These are phyloP conservation scores for Chydorus sphaericus DNA, from an alignment of 2,888 invertebrate genomes.

Conservation along the genomic window DNA sequence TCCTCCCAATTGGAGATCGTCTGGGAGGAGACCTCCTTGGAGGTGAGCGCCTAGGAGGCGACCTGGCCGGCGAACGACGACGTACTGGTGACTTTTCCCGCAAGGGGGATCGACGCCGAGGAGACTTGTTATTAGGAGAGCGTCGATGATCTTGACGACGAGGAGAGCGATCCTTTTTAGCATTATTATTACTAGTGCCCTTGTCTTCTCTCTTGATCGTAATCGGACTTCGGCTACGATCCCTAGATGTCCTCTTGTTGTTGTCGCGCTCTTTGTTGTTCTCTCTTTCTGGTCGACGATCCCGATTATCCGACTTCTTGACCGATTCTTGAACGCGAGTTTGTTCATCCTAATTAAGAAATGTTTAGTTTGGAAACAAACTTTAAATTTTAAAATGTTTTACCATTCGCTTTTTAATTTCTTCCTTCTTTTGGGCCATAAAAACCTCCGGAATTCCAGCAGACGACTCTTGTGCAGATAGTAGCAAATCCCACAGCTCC, in stretches of 20 bases:
- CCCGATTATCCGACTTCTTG: constrained; percentile 35
- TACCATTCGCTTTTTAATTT: constrained; percentile 78
- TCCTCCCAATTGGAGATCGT: not conserved
- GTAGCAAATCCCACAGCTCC: constrained; percentile 86
- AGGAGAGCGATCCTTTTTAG: not conserved
- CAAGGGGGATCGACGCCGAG: not conserved
- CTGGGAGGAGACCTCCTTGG: not conserved
- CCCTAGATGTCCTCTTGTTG: constrained; percentile 15
- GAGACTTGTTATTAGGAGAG: not conserved
- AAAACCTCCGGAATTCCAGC: constrained; percentile 90
- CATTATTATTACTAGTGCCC: too few species aligned
- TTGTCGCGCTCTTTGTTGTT: constrained; percentile 25
- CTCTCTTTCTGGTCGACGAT: constrained; percentile 27
- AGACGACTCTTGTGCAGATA: constrained; percentile 89
- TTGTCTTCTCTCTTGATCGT: not conserved
- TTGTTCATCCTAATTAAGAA: constrained; percentile 47
- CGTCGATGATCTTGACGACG: constrained; percentile 5
- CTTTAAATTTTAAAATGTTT: constrained; percentile 19
- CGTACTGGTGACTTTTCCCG: constrained; percentile 2
- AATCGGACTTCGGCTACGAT: constrained; percentile 1
- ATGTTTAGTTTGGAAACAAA: not conserved
- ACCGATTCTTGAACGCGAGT: constrained; percentile 49
- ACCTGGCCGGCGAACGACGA: not conserved
- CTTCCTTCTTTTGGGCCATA: constrained; percentile 90
- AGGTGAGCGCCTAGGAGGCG: constrained; percentile 3